phyloP scores from a whole-genome alignment of 2,113 vertebrate species.

The Craseonycteris thonglongyai region DNA sequence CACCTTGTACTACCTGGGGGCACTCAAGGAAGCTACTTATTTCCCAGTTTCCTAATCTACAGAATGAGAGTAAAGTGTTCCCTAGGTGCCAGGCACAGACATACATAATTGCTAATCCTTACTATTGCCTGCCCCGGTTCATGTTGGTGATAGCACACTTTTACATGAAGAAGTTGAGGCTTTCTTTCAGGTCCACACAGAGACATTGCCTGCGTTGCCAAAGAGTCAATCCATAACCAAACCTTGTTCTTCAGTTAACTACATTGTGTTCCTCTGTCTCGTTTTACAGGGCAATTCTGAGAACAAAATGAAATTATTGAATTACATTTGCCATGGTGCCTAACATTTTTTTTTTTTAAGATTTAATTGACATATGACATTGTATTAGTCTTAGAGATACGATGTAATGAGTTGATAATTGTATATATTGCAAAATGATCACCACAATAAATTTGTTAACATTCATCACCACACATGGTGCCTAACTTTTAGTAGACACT shows the following conservation, averaged over 20 bases:
- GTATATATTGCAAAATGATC: neutral
- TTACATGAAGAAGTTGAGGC: neutral
- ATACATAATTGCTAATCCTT: neutral
- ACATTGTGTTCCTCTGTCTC: neutral
- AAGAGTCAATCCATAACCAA: neutral
- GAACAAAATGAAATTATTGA: neutral
- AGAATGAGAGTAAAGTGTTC: neutral
- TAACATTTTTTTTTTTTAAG: neutral
- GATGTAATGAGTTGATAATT: neutral
- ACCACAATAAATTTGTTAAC: neutral
- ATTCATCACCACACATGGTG: neutral
- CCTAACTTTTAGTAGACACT: neutral
- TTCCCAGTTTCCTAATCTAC: neutral
- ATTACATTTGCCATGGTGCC: neutral
- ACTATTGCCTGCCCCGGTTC: neutral
- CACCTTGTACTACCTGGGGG: too few relatives aligned
- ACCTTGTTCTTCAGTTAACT: neutral
- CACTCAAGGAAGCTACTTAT: too few relatives aligned
- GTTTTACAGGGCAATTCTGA: neutral
- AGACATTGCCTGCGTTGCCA: neutral
- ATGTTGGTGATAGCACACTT: neutral
- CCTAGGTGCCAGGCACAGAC: neutral
- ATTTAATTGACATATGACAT: neutral
- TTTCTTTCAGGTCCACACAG: neutral
- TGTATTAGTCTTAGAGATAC: neutral